Base-by-base conservation (phyloP, 1,140 invertebrate genomes). In the Caenorhabditis inopinata region DNA sequence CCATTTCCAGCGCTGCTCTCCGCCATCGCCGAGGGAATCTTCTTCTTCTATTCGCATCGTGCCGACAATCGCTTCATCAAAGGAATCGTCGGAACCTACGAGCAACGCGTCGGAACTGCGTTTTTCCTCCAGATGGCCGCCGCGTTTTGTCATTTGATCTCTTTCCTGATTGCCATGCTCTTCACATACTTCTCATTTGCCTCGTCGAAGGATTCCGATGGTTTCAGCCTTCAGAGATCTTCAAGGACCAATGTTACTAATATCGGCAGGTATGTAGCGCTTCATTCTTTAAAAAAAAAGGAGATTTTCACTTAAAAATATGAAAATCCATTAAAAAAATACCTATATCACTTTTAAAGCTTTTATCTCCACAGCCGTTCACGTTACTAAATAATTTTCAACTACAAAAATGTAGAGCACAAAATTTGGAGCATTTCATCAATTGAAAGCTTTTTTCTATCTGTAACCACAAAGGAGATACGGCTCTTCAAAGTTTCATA, bases 21-120 rank as follows among this genome's bases (percentile, higher is more conserved):
- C 29, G 84, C 84, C 5, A 79, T 88, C 18, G 87, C 87, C 32
- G 87, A 83, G 62, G 87, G 85, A 6, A 48, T 88, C 11, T 88
- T 88, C 85, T 88, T 88, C 85, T 88, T 88, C 79, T 88, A 82
- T 53, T 86, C 86, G 12, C 87, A 88, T 81, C 82, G 87, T 25
- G 87, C 87, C 6, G 87, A 88, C 68, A 88, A 88, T 51, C 82
- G 87, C 48, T 88, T 88, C 74, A 88, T 88, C 82, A 88, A 88
- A 62, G 87, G 87, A 78, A 88, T 88, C 81, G 87, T 88, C 12
- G 87, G 86, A 79, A 88, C 87, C 11, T 88, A 88, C 80, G 87
- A 88, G 83, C 86, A 87, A 89, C 68, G 86, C 5, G 86, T 87
- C 25, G 86, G 86, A 6, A 45, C 86, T 18, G 86, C 86, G 2